phyloP scores from a whole-genome alignment of 2,888 invertebrate genomes.

The Boloria selene region DNA sequence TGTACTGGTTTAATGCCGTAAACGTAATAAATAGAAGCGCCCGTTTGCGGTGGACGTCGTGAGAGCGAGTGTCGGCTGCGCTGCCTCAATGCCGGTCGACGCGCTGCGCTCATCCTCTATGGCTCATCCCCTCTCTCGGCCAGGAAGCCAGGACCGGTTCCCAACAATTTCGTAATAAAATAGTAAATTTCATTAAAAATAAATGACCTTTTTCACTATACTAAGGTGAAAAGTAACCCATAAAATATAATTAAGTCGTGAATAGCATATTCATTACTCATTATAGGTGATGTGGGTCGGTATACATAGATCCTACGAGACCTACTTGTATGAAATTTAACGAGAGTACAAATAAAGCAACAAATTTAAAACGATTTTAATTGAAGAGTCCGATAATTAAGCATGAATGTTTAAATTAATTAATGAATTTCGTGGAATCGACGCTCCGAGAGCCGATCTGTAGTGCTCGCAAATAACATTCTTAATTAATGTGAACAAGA shows the following conservation, averaged over 20 bases:
- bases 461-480: slow-evolving; percentile 64
- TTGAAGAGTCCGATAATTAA: slow-evolving; percentile 79
- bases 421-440: slow-evolving; percentile 71
- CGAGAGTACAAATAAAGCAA: slow-evolving; percentile 64
- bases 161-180: not conserved
- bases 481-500: slow-evolving; percentile 71
- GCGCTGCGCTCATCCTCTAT: too few relatives aligned
- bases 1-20: too few relatives aligned
- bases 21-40: too few relatives aligned
- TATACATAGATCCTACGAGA: slow-evolving; percentile 47
- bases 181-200: slow-evolving; percentile 12
- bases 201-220: slow-evolving; percentile 13
- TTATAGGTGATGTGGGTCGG: slow-evolving; percentile 17
- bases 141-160: too few relatives aligned
- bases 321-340: slow-evolving; percentile 36
- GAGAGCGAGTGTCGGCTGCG: too few relatives aligned
- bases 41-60: too few relatives aligned
- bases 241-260: slow-evolving; percentile 50
- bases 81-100: too few relatives aligned
- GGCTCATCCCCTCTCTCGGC: too few relatives aligned
- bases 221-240: slow-evolving; percentile 44
- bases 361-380: slow-evolving; percentile 74
- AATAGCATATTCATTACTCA: slow-evolving; percentile 53
- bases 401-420: slow-evolving; percentile 79
- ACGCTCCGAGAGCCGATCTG: slow-evolving; percentile 46